phyloP scores from a whole-genome alignment of 2,113 vertebrate genomes.

The Strix aluco region DNA sequence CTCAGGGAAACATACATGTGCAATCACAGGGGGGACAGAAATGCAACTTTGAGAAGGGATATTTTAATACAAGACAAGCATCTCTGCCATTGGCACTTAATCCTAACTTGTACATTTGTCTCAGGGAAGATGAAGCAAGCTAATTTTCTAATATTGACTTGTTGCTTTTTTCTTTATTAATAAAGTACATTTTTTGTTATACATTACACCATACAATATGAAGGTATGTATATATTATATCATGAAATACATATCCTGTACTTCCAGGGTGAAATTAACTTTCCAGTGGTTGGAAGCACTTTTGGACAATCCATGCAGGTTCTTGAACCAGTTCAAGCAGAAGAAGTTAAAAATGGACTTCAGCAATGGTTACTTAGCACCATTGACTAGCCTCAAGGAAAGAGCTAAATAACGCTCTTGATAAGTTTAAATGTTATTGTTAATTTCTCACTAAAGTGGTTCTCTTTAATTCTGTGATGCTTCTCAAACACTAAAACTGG shows the following conservation, averaged over 20 bases:
- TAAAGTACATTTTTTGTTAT: not conserved
- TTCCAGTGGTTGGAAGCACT: not conserved
- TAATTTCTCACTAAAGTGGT: not conserved
- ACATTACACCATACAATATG: not conserved
- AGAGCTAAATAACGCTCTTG: not conserved
- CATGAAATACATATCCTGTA: not conserved
- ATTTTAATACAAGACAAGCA: not conserved
- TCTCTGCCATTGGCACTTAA: not conserved
- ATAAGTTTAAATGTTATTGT: not conserved
- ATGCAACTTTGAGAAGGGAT: not conserved
- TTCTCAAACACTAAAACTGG: not conserved
- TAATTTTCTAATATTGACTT: not conserved
- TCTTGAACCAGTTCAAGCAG: not conserved
- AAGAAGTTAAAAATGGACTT: not conserved
- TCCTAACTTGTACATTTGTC: not conserved
- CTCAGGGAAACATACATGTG: accelerated
- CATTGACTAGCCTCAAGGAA: not conserved
- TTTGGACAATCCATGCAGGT: not conserved
- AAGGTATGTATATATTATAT: not conserved
- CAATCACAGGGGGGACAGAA: accelerated
- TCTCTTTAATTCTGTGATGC: not conserved
- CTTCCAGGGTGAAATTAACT: not conserved
- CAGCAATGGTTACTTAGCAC: not conserved
- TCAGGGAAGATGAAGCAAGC: accelerated
- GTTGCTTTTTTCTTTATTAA: not conserved